A percentile compares a stretch with the other conserved stretches of the same genome.
These are phyloP conservation scores for Calyptomena viridis DNA, from an alignment of 2,113 vertebrate species.

Conservation along the genomic window DNA sequence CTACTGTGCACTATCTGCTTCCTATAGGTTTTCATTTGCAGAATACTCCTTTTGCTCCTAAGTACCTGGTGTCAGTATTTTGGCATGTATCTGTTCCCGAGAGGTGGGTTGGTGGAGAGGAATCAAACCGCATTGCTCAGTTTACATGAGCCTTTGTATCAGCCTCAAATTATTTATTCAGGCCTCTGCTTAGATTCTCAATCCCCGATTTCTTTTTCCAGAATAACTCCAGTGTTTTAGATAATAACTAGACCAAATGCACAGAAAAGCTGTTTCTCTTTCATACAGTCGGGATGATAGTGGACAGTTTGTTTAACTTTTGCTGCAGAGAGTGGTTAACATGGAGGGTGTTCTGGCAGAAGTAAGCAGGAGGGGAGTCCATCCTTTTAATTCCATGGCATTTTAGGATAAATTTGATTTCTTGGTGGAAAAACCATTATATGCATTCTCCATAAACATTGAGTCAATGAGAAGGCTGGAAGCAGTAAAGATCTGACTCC, in stretches of 20 bases:
- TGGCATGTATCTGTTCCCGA: background rate
- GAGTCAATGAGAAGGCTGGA: background rate
- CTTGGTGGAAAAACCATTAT: background rate
- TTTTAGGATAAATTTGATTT: background rate
- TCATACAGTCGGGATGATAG: background rate
- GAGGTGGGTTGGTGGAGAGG: background rate
- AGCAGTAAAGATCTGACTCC: background rate
- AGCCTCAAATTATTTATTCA: slow-evolving; percentile 21
- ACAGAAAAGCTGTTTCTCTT: background rate
- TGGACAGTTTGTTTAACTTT: background rate
- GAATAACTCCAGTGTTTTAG: background rate
- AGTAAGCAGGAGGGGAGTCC: background rate
- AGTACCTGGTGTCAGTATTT: background rate
- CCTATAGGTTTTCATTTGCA: background rate
- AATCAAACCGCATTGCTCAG: background rate
- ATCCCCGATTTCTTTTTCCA: background rate
- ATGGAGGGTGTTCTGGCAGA: background rate
- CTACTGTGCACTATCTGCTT: background rate
- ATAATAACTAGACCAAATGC: background rate
- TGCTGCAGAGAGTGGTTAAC: background rate
- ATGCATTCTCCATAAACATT: background rate
- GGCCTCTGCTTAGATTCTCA: background rate
- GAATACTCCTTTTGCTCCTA: background rate
- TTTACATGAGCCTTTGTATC: background rate
- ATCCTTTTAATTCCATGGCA: background rate